Conservation (phyloP, 2,888 invertebrate genomes). For the Polyommatus iphigenia region DNA sequence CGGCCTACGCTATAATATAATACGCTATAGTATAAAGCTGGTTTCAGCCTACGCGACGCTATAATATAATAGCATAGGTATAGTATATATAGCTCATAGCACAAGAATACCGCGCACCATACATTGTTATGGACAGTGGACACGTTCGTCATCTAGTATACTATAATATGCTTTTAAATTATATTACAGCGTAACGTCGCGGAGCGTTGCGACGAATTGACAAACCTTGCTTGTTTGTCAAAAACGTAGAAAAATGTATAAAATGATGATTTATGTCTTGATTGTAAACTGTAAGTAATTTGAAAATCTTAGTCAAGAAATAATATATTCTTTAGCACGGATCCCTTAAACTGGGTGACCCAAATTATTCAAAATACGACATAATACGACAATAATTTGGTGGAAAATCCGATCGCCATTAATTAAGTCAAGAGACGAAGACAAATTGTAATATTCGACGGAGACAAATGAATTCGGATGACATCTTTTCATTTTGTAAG, state of each 20-base stretch:
- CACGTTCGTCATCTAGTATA: too few relatives aligned
- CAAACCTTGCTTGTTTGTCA: too few relatives aligned
- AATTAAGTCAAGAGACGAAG: slow-evolving; percentile 42
- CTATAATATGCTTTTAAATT: too few relatives aligned
- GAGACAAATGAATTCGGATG: slow-evolving; percentile 41
- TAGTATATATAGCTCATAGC: too few relatives aligned
- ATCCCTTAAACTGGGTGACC: background rate
- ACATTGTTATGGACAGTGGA: too few relatives aligned
- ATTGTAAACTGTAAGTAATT: background rate
- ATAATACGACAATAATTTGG: slow-evolving; percentile 24
- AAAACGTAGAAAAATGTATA: background rate
- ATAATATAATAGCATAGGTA: background rate
- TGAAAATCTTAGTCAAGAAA: background rate
- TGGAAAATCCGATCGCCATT: slow-evolving; percentile 36
- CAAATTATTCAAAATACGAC: slow-evolving; percentile 15
- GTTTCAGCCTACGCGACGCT: too few relatives aligned
- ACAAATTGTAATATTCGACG: slow-evolving; percentile 42
- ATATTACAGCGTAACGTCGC: too few relatives aligned
- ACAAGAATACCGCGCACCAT: too few relatives aligned
- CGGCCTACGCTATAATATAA: background rate
- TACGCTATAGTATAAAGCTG: too few relatives aligned
- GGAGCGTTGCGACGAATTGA: too few relatives aligned
- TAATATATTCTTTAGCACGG: background rate
- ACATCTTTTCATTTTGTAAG: slow-evolving; percentile 40
- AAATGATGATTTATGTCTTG: background rate